Conservation (phyloP, 1,140 invertebrate species). For the Cydia amplana region DNA sequence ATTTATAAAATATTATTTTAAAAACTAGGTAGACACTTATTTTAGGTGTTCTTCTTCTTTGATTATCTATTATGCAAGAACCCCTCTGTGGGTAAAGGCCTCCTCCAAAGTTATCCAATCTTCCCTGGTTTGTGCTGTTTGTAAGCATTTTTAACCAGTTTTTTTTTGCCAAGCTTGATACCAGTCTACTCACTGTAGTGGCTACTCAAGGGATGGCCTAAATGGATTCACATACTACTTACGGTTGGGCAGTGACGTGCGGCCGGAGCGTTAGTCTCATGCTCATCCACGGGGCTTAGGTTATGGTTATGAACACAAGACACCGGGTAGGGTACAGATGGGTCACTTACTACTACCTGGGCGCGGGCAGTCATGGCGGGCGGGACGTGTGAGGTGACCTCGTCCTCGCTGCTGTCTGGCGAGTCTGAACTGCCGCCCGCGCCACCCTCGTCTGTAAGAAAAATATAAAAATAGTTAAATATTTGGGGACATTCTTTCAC, state of each 20-base stretch:
- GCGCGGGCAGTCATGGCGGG: constrained; percentile 68
- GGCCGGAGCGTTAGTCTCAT: not conserved
- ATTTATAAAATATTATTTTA: no score
- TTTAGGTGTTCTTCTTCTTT: no score
- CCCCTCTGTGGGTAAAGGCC: no score
- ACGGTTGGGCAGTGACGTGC: not conserved
- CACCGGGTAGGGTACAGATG: constrained; percentile 11
- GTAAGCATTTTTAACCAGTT: no score
- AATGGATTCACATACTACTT: no score
- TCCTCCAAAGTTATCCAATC: no score
- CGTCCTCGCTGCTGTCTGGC: constrained; percentile 73
- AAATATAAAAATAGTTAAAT: constrained; percentile 34
- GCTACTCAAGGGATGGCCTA: no score
- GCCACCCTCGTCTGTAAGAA: constrained; percentile 68
- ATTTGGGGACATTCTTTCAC: not conserved
- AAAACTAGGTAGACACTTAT: no score
- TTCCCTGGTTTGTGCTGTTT: no score
- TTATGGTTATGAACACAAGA: not conserved
- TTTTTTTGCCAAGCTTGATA: no score
- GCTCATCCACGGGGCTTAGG: constrained; percentile 44
- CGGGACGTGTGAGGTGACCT: constrained; percentile 71
- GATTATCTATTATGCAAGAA: no score
- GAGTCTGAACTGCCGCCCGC: constrained; percentile 66
- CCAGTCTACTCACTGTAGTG: no score
- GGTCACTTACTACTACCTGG: constrained; percentile 51